Evolutionary conservation across 1,140 invertebrate species (phyloP), one percentile per base, ranked within the genome.

Genomic region (Anoplophora glabripennis): DNA sequence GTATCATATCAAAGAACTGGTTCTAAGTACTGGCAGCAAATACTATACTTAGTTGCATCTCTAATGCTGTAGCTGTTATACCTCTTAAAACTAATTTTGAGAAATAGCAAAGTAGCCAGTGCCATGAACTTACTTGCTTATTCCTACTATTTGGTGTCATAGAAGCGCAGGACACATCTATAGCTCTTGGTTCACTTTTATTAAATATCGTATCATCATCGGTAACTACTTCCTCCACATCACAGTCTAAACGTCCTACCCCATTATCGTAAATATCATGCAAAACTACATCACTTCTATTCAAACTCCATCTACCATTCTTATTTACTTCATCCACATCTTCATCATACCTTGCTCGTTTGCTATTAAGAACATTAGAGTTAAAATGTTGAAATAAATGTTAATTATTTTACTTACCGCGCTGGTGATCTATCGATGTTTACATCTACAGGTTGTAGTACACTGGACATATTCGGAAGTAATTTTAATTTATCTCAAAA

Each of bases 251-350:
- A 42, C 63, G 56, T 14, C 63, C 63, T 9, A 72, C 66, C 33
- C 70, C 70, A 41, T 56, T 61, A 56, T 70, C 70, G 35, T 57
- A 65, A 33, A 66, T 42, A 34, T 68, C 65, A 42, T 70, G 59
- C 44, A 72, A 53, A 33, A 62, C 48, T 42, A 70, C 55, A 33
- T 72, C 62, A 28, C 58, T 64, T 36, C 59, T 67, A 33, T 42
- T 62, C n/a, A 70, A 57, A 41, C 53, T 69, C 68, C 68, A 72
- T n/a, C 59, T 14, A 33, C 40, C 48, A 37, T 45, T 35, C 33
- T 63, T 55, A 12, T 28, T 21, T 4, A 47, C 18, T 36, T 64
- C 61, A 46, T 53, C 41, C 9, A 28, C 10, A n/a, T 53, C 38
- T 40, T 65, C 59, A 53, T 67, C 62, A 49, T 66, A 62, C 46